Conservation (phyloP, 2,888 invertebrate species). For the Dendrolimus houi region DNA sequence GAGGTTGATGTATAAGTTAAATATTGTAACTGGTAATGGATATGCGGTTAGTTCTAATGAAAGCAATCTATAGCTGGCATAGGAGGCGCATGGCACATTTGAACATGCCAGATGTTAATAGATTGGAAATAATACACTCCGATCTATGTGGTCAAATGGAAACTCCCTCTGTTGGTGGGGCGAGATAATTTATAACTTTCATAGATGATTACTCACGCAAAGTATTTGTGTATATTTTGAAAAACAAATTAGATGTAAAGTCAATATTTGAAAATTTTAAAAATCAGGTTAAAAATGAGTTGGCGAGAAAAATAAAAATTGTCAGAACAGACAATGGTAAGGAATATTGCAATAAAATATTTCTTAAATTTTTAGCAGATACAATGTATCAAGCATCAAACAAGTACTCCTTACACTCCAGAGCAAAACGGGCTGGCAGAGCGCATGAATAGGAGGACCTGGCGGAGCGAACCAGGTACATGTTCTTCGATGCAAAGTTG, state of each 20-base stretch:
- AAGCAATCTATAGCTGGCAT: too few relatives aligned
- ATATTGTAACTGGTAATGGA: too few relatives aligned
- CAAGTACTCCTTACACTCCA: too few relatives aligned
- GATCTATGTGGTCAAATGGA: slow-evolving; percentile 7
- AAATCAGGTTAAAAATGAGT: slow-evolving; percentile 9
- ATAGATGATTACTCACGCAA: slow-evolving; percentile 11
- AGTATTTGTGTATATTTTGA: slow-evolving; percentile 10
- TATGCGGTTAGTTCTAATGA: too few relatives aligned
- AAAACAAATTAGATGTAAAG: slow-evolving; percentile 6
- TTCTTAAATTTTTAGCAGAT: too few relatives aligned
- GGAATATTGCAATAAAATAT: too few relatives aligned
- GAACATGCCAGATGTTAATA: slow-evolving; percentile 5
- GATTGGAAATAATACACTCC: slow-evolving; percentile 1
- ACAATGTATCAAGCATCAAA: too few relatives aligned
- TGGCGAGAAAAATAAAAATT: slow-evolving; percentile 7
- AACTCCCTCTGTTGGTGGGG: slow-evolving; percentile 1
- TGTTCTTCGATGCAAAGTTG: slow-evolving; percentile 11
- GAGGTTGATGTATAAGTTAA: too few relatives aligned
- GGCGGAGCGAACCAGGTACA: slow-evolving; percentile 13
- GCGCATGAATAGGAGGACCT: slow-evolving; percentile 14
- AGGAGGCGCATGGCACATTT: too few relatives aligned
- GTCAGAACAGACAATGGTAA: neutral
- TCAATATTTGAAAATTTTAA: slow-evolving; percentile 9
- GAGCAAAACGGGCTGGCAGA: too few relatives aligned
- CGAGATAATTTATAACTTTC: slow-evolving; percentile 6